Conservation (phyloP, 2,888 invertebrate species). For the Noctua pronuba region DNA sequence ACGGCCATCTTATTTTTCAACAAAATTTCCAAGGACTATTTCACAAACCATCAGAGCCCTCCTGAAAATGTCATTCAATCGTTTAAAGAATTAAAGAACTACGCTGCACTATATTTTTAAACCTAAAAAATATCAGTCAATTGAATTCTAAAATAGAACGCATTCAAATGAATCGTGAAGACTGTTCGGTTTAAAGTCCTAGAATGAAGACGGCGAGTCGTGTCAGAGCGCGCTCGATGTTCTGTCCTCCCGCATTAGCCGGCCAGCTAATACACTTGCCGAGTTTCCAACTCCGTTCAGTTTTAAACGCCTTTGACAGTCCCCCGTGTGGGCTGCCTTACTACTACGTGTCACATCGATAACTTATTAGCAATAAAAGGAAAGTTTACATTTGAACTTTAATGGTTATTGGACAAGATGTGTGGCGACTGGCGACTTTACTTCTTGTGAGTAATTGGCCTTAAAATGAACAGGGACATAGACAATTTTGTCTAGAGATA, state of each 20-base stretch:
- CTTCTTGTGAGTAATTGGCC: constrained; percentile 25
- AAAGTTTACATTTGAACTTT: constrained; percentile 59
- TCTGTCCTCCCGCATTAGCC: constrained; percentile 76
- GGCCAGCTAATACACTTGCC: constrained; percentile 81
- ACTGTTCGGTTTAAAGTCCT: constrained; percentile 65
- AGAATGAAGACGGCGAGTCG: constrained; percentile 67
- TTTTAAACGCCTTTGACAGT: constrained; percentile 84
- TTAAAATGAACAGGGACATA: constrained; percentile 21
- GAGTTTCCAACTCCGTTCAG: constrained; percentile 76
- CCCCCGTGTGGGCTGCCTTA: constrained; percentile 74
- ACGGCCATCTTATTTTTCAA: background rate
- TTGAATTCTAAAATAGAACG: constrained; percentile 53
- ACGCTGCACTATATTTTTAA: background rate
- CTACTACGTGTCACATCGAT: constrained; percentile 80
- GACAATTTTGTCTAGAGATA: constrained; percentile 22
- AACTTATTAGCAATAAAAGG: constrained; percentile 69
- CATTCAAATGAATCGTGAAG: constrained; percentile 48
- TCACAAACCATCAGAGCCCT: background rate
- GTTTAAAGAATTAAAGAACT: background rate
- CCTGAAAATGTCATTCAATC: background rate
- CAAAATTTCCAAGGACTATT: background rate
- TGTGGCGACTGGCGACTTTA: constrained; percentile 8
- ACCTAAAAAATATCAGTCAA: constrained; percentile 14
- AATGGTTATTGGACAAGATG: constrained; percentile 39
- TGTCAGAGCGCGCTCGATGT: constrained; percentile 76